Percentiles rank a stretch among this genome's conserved stretches.
phyloP scores from a whole-genome alignment of 2,113 vertebrate genomes.

The Galemys pyrenaicus region DNA sequence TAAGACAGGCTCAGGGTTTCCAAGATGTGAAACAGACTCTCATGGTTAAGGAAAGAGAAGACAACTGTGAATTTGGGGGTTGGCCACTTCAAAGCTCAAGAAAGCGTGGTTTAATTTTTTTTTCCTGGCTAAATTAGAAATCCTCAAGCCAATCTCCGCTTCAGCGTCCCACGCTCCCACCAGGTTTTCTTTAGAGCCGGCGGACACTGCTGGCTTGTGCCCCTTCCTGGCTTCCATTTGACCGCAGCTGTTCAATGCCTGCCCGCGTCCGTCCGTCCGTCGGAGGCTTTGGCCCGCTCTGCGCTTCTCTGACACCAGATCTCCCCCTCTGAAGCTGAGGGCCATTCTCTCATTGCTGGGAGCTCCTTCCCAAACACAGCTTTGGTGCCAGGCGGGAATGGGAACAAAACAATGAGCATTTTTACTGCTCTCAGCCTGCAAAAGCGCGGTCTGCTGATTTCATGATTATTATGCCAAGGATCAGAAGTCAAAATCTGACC shows the following conservation, averaged over 20 bases:
- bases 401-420: not conserved
- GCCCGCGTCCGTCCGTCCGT: not conserved
- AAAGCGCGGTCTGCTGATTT: slow-evolving; percentile 20
- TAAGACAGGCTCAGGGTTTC: slow-evolving; percentile 43
- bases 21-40: slow-evolving; percentile 63
- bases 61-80: slow-evolving; percentile 56
- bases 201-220: slow-evolving; percentile 5
- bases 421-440: slow-evolving; percentile 13
- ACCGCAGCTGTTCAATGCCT: slow-evolving; percentile 1
- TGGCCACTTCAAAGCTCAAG: slow-evolving; percentile 69
- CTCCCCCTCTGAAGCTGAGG: not conserved
- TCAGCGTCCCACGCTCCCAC: not conserved
- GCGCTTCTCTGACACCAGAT: not conserved
- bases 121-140: slow-evolving; percentile 67
- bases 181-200: not conserved
- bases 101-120: slow-evolving; percentile 27
- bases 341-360: not conserved
- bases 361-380: not conserved
- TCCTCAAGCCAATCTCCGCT: slow-evolving; percentile 43
- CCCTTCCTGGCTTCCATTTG: not conserved
- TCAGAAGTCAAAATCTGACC: not conserved
- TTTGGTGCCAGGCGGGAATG: not conserved
- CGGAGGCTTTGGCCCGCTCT: not conserved
- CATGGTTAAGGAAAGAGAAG: slow-evolving; percentile 53
- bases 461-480: slow-evolving; percentile 11